Percentiles rank a stretch among this genome's conserved stretches.
Conservation (phyloP, 2,888 invertebrate species). For the Caenorhabditis drosophilae region DNA sequence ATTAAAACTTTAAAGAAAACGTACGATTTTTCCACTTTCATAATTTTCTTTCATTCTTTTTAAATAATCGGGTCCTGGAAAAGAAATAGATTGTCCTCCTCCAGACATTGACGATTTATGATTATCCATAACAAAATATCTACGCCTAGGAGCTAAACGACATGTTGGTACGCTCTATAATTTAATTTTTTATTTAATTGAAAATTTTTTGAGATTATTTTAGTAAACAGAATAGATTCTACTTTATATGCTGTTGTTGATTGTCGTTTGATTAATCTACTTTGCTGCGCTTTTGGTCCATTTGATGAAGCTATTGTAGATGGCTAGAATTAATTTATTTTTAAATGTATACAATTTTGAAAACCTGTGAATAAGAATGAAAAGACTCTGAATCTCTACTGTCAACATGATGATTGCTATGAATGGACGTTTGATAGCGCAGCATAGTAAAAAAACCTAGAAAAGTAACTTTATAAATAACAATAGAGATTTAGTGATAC, state of each 20-base stretch:
- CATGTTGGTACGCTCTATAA: constrained; percentile 25
- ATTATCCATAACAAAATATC: constrained; percentile 18
- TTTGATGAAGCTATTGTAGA: constrained; percentile 32
- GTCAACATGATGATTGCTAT: constrained; percentile 1
- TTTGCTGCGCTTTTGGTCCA: constrained; percentile 36
- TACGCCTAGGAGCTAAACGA: constrained; percentile 34
- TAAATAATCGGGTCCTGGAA: constrained; percentile 36
- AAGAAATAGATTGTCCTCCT: constrained; percentile 8
- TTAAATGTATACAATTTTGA: not conserved
- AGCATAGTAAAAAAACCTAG: constrained; percentile 25
- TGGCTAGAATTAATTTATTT: constrained; percentile 15
- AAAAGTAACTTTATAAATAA: not conserved
- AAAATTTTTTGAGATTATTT: not conserved
- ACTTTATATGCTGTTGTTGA: constrained; percentile 14
- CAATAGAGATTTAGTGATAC: not conserved
- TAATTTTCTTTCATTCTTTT: constrained; percentile 41
- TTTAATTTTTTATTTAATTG: not conserved
- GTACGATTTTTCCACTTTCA: constrained; percentile 35
- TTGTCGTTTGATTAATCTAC: constrained; percentile 29
- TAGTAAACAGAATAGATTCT: not conserved
- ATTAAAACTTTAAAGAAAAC: not conserved
- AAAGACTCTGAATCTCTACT: not conserved
- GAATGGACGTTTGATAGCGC: constrained; percentile 42
- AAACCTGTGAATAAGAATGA: constrained; percentile 5
- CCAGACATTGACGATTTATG: constrained; percentile 32